Evolutionary conservation across 2,888 invertebrate species (phyloP).

Genomic region (Agrilus biguttatus): DNA sequence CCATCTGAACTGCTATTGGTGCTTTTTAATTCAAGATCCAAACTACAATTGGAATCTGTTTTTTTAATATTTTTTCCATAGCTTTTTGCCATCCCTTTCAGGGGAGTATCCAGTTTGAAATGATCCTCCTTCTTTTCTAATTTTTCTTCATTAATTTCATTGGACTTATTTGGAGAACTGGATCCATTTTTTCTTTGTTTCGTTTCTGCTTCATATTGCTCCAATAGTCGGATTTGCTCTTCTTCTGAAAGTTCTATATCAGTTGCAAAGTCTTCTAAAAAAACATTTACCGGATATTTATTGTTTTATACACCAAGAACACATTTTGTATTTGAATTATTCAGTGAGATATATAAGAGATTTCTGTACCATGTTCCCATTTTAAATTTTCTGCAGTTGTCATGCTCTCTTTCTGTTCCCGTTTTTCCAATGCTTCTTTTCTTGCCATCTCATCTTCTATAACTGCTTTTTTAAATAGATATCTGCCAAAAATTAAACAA

Average conservation of each 20-base stretch:
- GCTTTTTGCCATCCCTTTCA: slow-evolving; percentile 8
- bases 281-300: slow-evolving; percentile 4
- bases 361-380: slow-evolving; percentile 33
- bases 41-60: slow-evolving; percentile 19
- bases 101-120: slow-evolving; percentile 5
- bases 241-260: slow-evolving; percentile 56
- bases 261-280: slow-evolving; percentile 47
- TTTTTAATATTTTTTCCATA: slow-evolving; percentile 12
- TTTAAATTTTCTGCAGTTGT: slow-evolving; percentile 31
- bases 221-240: slow-evolving; percentile 50
- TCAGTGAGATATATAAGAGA: not conserved
- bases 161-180: slow-evolving; percentile 4
- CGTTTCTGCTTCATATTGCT: slow-evolving; percentile 53
- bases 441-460: slow-evolving; percentile 60
- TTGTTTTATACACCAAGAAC: slow-evolving; percentile 2
- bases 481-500: slow-evolving; percentile 29
- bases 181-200: slow-evolving; percentile 11
- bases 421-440: slow-evolving; percentile 42
- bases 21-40: slow-evolving; percentile 21
- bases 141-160: slow-evolving; percentile 6
- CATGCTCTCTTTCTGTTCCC: slow-evolving; percentile 32
- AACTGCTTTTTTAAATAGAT: slow-evolving; percentile 68
- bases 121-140: slow-evolving; percentile 7
- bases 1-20: slow-evolving; percentile 30
- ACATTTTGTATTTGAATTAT: not conserved